These are phyloP conservation scores for Teinopalpus imperialis DNA, from an alignment of 2,888 invertebrate genomes.

Conservation along the genomic window DNA sequence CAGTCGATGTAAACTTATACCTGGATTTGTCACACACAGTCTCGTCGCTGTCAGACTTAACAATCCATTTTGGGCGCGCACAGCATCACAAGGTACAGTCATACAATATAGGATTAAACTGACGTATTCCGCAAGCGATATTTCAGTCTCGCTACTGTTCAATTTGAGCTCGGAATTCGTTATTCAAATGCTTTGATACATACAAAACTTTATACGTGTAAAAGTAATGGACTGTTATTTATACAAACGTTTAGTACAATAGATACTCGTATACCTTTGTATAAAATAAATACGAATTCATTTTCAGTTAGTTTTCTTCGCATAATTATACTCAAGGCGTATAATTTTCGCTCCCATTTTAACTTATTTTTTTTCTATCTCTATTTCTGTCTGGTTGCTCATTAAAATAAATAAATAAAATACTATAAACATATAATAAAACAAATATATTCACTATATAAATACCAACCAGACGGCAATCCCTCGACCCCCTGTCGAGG, in stretches of 20 bases:
- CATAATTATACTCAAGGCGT: too few relatives aligned
- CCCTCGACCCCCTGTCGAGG: too few relatives aligned
- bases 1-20: not conserved
- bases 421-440: too few relatives aligned
- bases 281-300: too few relatives aligned
- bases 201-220: constrained; percentile 10
- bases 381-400: too few relatives aligned
- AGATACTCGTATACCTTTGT: too few relatives aligned
- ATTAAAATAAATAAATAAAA: too few relatives aligned
- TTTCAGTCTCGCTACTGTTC: constrained; percentile 21
- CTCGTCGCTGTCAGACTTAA: constrained; percentile 9
- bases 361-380: too few relatives aligned
- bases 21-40: not conserved
- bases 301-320: too few relatives aligned
- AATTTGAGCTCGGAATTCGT: constrained; percentile 23
- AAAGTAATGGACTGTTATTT: constrained; percentile 15
- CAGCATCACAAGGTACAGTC: constrained; percentile 13
- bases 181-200: constrained; percentile 16
- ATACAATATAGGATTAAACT: constrained; percentile 25
- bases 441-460: too few relatives aligned
- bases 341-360: too few relatives aligned
- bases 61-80: constrained; percentile 14
- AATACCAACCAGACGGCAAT: too few relatives aligned
- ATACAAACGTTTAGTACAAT: constrained; percentile 11
- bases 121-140: constrained; percentile 23